These are phyloP conservation scores for Tenebrosternarchus preto DNA, from an alignment of 2,113 vertebrate species.

Conservation along the genomic window DNA sequence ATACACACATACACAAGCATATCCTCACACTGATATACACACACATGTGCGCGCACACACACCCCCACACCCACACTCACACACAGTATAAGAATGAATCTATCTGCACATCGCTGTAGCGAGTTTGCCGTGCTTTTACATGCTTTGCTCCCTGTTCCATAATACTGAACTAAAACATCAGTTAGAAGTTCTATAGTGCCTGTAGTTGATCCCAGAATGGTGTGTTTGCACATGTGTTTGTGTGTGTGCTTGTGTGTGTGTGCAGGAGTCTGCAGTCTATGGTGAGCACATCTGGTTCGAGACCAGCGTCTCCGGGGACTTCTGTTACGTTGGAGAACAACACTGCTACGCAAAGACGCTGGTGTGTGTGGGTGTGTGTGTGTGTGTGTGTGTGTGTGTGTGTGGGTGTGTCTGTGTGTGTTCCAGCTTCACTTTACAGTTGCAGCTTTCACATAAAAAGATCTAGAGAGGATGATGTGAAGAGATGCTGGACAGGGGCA, in stretches of 20 bases:
- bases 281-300: constrained; percentile 98
- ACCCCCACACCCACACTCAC: no score
- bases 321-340: constrained; percentile 93
- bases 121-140: no score
- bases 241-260: constrained; percentile 18
- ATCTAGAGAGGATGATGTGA: background rate
- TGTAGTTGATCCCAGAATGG: constrained; percentile 10
- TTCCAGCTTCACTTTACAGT: background rate
- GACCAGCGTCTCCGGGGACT: constrained; percentile 90
- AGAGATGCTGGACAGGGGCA: background rate
- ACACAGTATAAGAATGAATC: no score
- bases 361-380: constrained; percentile 73
- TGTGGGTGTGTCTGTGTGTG: constrained; percentile 34
- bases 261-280: constrained; percentile 85
- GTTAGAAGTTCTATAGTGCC: background rate
- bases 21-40: background rate
- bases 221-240: constrained; percentile 30
- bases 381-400: constrained; percentile 69
- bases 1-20: background rate
- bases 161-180: background rate
- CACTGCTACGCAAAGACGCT: constrained; percentile 88
- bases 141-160: no score
- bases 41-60: background rate
- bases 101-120: no score
- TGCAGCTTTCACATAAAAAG: background rate